Base-by-base conservation (phyloP, 1,140 invertebrate species). In the Eulimnadia texana region DNA sequence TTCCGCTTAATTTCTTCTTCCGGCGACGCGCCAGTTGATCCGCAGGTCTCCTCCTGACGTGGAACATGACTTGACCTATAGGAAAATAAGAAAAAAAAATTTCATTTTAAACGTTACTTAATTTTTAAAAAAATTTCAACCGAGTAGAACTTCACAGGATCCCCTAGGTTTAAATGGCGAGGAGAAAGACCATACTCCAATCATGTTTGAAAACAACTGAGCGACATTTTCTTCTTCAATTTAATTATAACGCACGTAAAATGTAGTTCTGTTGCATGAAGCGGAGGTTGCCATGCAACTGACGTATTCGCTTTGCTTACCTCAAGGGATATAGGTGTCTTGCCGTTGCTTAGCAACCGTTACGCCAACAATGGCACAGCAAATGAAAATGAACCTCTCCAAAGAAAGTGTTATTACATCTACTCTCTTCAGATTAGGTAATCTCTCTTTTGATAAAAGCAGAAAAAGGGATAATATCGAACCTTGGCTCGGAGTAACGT, bases 51-150 rank as follows among this genome's bases (percentile, higher is more conserved):
- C 89, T 80, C 64, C 89, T 79, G 70, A 94, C 90, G 73, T 94
- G 91, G 70, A 95, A 95, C 86, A 93, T 93, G 68, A 95, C 89
- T 57, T 88, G 90, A 70, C 90, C 90, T 93, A 72, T 11, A 74
- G 74, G 57, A 66, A 20, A 61, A 58, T 61, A 66, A 67, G 63
- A 62, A 28, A 51, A 19, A 3, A 22, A 28, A 19, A 52, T 24
- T 20, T 56, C 19, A 57, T 23, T 13, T 19, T n/a, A n/a, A 51
- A 11, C 11, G 42, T n/a, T 23, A 20, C 3, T 3, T 13, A 55
- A 55, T 13, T 42, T 60, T 25, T 58, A 10, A 65, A 19, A 56
- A 10, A 47, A 61, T 16, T 68, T 67, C 62, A 67, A 74, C 73
- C 73, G 65, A 74, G 64, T 16, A 74, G 67, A 3, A 74, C 71